These are phyloP conservation scores for Dasypus novemcinctus DNA, from an alignment of 2,113 vertebrate species.

Conservation along the genomic window DNA sequence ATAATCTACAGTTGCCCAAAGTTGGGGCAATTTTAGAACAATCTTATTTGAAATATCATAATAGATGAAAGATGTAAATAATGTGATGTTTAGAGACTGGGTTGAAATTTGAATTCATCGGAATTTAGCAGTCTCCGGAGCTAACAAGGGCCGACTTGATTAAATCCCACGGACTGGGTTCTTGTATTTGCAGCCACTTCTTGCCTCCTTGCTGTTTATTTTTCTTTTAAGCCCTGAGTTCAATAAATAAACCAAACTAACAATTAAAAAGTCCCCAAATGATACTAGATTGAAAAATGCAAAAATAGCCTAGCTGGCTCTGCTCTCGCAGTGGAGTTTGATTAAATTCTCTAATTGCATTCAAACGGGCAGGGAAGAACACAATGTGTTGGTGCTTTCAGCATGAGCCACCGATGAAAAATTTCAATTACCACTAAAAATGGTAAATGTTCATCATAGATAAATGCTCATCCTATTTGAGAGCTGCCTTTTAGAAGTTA, in stretches of 20 bases:
- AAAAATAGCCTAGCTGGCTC: slow-evolving; percentile 51
- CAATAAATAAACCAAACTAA: slow-evolving; percentile 72
- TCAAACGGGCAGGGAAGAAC: background rate
- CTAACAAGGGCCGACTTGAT: slow-evolving; percentile 77
- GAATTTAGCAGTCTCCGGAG: slow-evolving; percentile 67
- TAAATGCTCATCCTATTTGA: slow-evolving; percentile 19
- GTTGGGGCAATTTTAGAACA: slow-evolving; percentile 83
- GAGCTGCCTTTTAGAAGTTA: slow-evolving; percentile 35
- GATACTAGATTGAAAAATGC: slow-evolving; percentile 74
- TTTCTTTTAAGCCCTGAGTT: slow-evolving; percentile 57
- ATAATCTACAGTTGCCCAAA: slow-evolving; percentile 78
- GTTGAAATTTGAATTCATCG: slow-evolving; percentile 79
- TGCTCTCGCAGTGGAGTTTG: slow-evolving; percentile 36
- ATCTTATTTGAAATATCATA: slow-evolving; percentile 83
- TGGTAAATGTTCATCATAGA: slow-evolving; percentile 52
- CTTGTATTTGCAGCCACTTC: slow-evolving; percentile 16
- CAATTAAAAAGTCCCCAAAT: slow-evolving; percentile 77
- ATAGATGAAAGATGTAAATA: slow-evolving; percentile 86
- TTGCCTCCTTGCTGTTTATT: slow-evolving; percentile 67
- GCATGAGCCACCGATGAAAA: background rate
- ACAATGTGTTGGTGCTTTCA: slow-evolving; percentile 9
- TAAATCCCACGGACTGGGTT: slow-evolving; percentile 50
- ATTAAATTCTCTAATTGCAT: slow-evolving; percentile 74
- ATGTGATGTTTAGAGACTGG: slow-evolving; percentile 78
- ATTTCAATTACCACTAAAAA: slow-evolving; percentile 65